Evolutionary conservation across 2,888 invertebrate genomes (phyloP).

Genomic region (Gibbula magus): DNA sequence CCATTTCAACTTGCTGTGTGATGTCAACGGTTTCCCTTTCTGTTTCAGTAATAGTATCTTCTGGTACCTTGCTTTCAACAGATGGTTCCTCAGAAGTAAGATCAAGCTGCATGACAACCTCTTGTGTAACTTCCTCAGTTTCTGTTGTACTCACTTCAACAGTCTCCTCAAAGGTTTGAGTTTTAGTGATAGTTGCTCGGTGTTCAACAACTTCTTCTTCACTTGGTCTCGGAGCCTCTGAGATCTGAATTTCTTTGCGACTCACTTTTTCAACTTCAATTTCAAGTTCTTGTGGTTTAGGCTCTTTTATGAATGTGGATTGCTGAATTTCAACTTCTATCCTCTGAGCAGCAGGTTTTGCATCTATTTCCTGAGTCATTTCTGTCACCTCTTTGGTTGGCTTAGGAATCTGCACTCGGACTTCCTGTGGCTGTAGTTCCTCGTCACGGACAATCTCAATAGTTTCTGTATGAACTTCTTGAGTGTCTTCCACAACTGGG

Average conservation of each 20-base stretch:
- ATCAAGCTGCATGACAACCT: conserved; percentile 39
- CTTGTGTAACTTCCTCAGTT: conserved; percentile 46
- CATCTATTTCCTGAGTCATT: conserved; percentile 43
- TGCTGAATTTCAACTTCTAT: conserved; percentile 69
- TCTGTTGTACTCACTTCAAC: conserved; percentile 55
- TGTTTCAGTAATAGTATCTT: conserved; percentile 47
- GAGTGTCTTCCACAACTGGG: conserved; percentile 46
- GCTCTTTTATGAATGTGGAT: conserved; percentile 55
- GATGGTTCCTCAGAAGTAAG: conserved; percentile 38
- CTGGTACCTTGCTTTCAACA: conserved; percentile 51
- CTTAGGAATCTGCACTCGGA: conserved; percentile 51
- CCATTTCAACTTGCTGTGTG: conserved; percentile 27
- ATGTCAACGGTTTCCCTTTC: conserved; percentile 55
- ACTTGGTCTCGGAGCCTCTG: conserved; percentile 39
- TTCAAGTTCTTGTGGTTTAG: conserved; percentile 57
- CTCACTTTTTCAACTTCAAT: conserved; percentile 56
- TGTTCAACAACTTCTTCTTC: conserved; percentile 53
- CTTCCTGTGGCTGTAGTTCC: conserved; percentile 56
- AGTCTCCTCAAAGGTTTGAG: conserved; percentile 54
- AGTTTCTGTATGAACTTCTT: conserved; percentile 65
- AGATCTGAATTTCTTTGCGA: conserved; percentile 37
- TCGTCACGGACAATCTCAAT: conserved; percentile 64
- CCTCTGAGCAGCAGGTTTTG: conserved; percentile 54
- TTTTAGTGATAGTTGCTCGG: conserved; percentile 49
- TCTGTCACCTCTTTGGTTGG: conserved; percentile 50